Evolutionary conservation across 2,797 vertebrate genomes (phyloP), one percentile per base, ranked within the genome.

Genomic region (Sebastes glaucus): DNA sequence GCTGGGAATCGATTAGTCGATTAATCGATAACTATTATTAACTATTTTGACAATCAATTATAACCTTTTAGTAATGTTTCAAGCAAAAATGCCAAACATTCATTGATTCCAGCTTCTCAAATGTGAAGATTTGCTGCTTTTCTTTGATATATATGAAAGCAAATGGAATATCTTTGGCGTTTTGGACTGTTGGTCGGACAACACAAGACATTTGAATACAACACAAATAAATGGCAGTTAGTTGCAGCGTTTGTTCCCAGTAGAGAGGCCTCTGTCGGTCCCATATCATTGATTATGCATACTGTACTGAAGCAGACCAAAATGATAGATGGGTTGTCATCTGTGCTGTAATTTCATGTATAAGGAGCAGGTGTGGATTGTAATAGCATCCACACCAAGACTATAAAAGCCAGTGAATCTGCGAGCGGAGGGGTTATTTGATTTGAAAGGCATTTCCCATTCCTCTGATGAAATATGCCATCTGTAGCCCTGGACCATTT

Each of bases 311-410:
- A 74, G 69, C 22, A 30, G 64, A 75, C 14, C 5, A 55, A 80
- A 74, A 71, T 82, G 46, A 87, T 77, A 79, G 74, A 71, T 75
- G 53, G n/a, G 22, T 1, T 74, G 60, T 74, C 25, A 6, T 64
- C 62, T 75, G 25, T 61, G 83, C 80, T 82, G 69, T 56, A 22
- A 88, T 89, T 86, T 71, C 64, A 62, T 70, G 60, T 30, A 8
- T 16, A 66, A 72, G 85, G 87, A 93, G 85, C 93, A 93, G 90
- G 80, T 93, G 89, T 75, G 74, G 81, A 61, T 49, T 78, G 68
- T 77, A 87, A 91, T 60, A 81, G 57, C 52, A 59, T 11, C 35
- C 6, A 28, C 46, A 64, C 32, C 28, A 18, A 78, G 9, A 49
- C 55, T 77, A 35, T 71, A 61, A 82, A 78, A 84, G 42, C 22